Evolutionary conservation across 2,888 invertebrate species (phyloP), one percentile per base, ranked within the genome.

Genomic region (Cantharis lateralis): DNA sequence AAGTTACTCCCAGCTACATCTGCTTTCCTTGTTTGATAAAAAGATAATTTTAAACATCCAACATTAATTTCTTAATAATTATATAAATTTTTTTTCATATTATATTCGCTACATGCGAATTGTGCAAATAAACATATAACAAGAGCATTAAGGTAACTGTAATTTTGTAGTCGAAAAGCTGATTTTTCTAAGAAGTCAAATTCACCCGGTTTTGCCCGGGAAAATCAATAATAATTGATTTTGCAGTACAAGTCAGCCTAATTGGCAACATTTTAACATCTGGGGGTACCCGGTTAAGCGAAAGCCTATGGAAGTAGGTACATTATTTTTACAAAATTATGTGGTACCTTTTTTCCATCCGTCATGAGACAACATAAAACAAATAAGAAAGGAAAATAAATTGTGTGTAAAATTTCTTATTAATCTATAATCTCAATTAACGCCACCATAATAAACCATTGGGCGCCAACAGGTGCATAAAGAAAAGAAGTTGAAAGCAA

Each of bases 351-450:
- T 20, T 20, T 3, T 20, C 5, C 3, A 20, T n/a, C n/a, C n/a
- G n/a, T n/a, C n/a, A n/a, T n/a, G n/a, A n/a, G n/a, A n/a, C n/a
- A n/a, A n/a, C n/a, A n/a, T n/a, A n/a, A n/a, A 18, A 62, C 75
- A 81, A 82, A 81, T 79, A 82, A 80, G 82, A 75, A 80, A 66
- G 76, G 79, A 80, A 81, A 80, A 82, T 80, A 83, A 83, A 83
- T 83, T 80, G 81, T 81, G 81, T 82, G 82, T 82, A 82, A 82
- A 83, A 83, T 80, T 83, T 83, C 82, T 80, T 82, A 84, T 84
- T 81, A 82, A 81, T 81, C 80, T 83, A 82, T 83, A 83, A 83
- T 84, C 83, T 84, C 84, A 84, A 85, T 85, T 84, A 85, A 83
- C 83, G 83, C 82, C 78, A 82, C 82, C 81, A 80, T 83, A 84